phyloP scores from a whole-genome alignment of 1,140 invertebrate genomes.

The Ctenoplectra terminalis region DNA sequence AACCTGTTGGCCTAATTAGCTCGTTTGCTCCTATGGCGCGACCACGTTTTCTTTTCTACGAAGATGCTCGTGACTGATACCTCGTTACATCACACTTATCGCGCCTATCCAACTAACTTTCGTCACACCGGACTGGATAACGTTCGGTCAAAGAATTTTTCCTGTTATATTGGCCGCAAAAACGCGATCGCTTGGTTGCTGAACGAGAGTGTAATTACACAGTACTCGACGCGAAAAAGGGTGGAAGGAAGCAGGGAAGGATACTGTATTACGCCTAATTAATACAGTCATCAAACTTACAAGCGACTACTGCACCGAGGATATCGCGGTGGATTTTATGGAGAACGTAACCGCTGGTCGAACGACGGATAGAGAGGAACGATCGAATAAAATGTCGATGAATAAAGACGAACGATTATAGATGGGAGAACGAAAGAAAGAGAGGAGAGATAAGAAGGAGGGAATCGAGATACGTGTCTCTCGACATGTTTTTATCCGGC shows the following conservation, averaged over 20 bases:
- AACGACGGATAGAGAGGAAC: constrained; percentile 1
- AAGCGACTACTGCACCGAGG: not conserved
- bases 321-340: constrained; percentile 24
- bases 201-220: constrained; percentile 26
- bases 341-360: not conserved
- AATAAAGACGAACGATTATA: not conserved
- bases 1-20: constrained; percentile 16
- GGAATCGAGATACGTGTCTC: constrained; percentile 67
- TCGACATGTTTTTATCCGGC: constrained; percentile 69
- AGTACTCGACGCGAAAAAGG: not conserved
- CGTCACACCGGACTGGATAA: constrained; percentile 22
- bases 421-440: not conserved
- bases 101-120: not conserved
- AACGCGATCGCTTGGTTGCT: not conserved
- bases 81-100: constrained; percentile 21
- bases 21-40: not conserved
- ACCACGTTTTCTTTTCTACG: not conserved
- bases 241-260: constrained; percentile 13
- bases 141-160: constrained; percentile 20
- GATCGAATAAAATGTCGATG: constrained; percentile 15
- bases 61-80: constrained; percentile 13
- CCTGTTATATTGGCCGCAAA: not conserved
- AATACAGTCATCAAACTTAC: constrained; percentile 54
- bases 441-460: constrained; percentile 32
- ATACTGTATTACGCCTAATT: constrained; percentile 44